Conservation (phyloP, 2,888 invertebrate genomes). For the Tortricodes alternella region DNA sequence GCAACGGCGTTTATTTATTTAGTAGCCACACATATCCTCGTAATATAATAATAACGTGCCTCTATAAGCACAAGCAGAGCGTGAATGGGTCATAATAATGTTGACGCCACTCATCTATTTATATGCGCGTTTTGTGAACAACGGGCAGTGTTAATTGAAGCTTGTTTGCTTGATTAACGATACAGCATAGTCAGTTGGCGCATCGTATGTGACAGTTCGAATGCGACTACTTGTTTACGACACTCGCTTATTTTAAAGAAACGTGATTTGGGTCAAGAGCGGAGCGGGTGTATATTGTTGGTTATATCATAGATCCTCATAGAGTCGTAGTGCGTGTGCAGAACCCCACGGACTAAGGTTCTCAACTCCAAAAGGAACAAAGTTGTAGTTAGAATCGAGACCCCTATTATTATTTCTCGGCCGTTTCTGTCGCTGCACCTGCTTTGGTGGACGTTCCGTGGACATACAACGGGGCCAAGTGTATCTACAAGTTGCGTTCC, state of each 20-base stretch:
- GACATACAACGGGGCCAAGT: too few relatives aligned
- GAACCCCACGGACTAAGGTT: too few relatives aligned
- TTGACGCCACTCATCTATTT: constrained; percentile 31
- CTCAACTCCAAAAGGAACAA: too few relatives aligned
- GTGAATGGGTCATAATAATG: constrained; percentile 21
- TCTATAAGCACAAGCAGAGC: constrained; percentile 6
- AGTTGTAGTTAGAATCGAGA: too few relatives aligned
- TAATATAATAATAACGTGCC: constrained; percentile 1
- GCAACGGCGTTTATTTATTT: background rate
- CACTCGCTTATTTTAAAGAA: constrained; percentile 26
- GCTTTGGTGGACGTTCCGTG: too few relatives aligned
- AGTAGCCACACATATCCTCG: background rate
- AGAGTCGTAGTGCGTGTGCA: too few relatives aligned
- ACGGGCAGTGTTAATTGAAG: constrained; percentile 33
- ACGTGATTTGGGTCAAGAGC: constrained; percentile 41
- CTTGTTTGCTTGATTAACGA: constrained; percentile 35
- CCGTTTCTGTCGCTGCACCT: too few relatives aligned
- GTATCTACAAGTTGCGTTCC: too few relatives aligned
- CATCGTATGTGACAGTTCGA: constrained; percentile 2
- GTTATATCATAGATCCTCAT: too few relatives aligned
- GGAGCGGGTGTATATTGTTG: constrained; percentile 34
- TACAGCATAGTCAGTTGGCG: background rate
- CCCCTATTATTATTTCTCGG: too few relatives aligned
- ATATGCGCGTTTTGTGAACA: constrained; percentile 28
- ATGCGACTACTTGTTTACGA: constrained; percentile 9